Percentiles rank a stretch among this genome's conserved stretches.
Conservation (phyloP, 1,140 invertebrate species). For the Pseudomyrmex gracilis region DNA sequence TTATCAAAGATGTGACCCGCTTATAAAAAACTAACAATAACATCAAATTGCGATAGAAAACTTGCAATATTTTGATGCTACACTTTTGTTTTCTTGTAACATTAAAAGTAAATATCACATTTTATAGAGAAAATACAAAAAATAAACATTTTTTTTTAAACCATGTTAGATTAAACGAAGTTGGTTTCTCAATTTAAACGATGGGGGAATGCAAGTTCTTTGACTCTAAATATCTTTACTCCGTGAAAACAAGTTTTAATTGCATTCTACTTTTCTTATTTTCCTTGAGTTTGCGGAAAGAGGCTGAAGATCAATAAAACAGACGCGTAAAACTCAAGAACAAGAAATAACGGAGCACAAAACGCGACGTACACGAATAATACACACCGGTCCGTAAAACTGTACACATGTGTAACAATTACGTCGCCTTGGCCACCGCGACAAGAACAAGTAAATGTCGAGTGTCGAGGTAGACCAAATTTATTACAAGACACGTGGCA, state of each 20-base stretch:
- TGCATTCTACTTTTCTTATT: conserved; percentile 59
- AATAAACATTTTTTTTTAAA: not conserved
- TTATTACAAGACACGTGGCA: conserved; percentile 66
- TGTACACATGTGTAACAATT: conserved; percentile 67
- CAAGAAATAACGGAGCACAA: conserved; percentile 50
- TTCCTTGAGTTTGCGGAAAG: conserved; percentile 32
- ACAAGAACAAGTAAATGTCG: conserved; percentile 61
- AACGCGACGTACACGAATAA: conserved; percentile 35
- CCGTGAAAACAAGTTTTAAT: conserved; percentile 52
- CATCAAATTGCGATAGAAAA: conserved; percentile 12
- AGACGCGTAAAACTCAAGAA: conserved; percentile 57
- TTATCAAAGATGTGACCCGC: conserved; percentile 30
- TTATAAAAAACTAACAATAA: conserved; percentile 16
- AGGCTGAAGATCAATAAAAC: conserved; percentile 53
- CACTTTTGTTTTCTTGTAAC: not conserved
- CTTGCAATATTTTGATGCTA: conserved; percentile 5
- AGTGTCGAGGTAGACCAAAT: conserved; percentile 68
- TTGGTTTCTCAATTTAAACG: conserved; percentile 33
- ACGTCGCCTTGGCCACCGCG: conserved; percentile 38
- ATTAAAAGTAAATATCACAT: conserved; percentile 16
- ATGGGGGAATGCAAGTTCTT: conserved; percentile 38
- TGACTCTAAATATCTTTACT: conserved; percentile 43
- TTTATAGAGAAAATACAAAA: conserved; percentile 6
- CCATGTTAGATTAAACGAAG: conserved; percentile 8
- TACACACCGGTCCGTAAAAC: conserved; percentile 63